Conservation (phyloP, 2,113 vertebrate genomes). For the Delphinapterus leucas region DNA sequence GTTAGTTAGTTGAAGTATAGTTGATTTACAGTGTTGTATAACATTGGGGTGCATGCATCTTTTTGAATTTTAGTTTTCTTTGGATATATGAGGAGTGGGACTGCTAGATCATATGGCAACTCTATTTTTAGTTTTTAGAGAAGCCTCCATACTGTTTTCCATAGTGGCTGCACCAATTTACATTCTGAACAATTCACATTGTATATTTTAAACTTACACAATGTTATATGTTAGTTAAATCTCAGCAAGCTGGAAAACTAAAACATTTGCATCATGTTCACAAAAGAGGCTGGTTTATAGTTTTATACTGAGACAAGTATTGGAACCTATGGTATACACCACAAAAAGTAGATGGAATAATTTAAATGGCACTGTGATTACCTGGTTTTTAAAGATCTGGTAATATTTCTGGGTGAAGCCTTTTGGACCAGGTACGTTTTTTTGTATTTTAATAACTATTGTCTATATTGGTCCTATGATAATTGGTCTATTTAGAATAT, state of each 20-base stretch:
- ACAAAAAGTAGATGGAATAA: background rate
- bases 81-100: no score
- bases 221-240: background rate
- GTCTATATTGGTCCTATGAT: background rate
- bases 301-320: background rate
- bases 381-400: background rate
- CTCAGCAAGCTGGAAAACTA: background rate
- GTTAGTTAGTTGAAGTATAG: no score
- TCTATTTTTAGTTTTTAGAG: no score
- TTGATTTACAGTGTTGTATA: no score
- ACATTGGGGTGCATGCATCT: no score
- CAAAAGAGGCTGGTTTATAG: background rate
- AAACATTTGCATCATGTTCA: background rate
- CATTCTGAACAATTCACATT: no score
- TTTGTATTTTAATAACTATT: background rate
- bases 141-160: no score
- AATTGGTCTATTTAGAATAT: background rate
- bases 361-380: background rate
- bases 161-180: no score
- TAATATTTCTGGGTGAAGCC: background rate
- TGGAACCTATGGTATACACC: background rate
- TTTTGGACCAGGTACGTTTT: background rate
- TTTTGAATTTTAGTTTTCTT: no score
- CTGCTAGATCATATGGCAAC: no score
- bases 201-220: no score